A percentile compares a stretch with the other conserved stretches of the same genome.
Conservation (phyloP, 2,113 vertebrate species). For the Pedetes capensis region DNA sequence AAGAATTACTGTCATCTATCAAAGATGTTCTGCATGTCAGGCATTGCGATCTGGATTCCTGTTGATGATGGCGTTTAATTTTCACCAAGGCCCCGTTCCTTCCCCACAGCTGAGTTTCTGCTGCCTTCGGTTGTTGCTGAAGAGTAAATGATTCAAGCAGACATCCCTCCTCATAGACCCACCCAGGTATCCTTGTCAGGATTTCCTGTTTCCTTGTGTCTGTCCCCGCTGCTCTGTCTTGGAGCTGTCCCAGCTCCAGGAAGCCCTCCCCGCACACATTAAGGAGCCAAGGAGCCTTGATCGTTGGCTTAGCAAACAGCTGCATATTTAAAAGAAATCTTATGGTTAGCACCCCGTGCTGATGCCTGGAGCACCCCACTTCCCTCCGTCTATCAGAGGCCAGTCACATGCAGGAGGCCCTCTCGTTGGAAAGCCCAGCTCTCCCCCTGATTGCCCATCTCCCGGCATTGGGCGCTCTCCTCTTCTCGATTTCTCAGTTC, state of each 20-base stretch:
- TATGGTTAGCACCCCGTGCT: fast-evolving
- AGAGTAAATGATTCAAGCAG: fast-evolving
- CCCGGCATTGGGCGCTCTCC: neutral
- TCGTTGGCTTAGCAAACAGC: fast-evolving
- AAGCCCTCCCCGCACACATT: fast-evolving
- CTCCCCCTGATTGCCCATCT: fast-evolving
- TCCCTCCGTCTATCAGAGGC: fast-evolving
- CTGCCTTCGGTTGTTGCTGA: fast-evolving
- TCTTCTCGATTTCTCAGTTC: neutral
- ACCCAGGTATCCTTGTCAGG: fast-evolving
- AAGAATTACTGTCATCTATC: fast-evolving
- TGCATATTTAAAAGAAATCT: fast-evolving
- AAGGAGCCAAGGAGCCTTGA: fast-evolving
- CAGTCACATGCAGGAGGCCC: fast-evolving
- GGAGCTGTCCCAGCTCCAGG: fast-evolving
- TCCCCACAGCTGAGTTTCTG: fast-evolving
- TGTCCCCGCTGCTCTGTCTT: fast-evolving
- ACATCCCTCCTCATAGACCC: fast-evolving
- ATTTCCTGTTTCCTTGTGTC: fast-evolving
- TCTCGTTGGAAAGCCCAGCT: fast-evolving
- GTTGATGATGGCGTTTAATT: fast-evolving
- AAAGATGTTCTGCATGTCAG: fast-evolving
- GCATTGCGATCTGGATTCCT: fast-evolving
- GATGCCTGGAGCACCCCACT: fast-evolving
- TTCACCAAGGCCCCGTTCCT: fast-evolving